Evolutionary conservation across 2,888 invertebrate species (phyloP), one percentile per base, ranked within the genome.

Genomic region (Glyphotaelius pellucidus): DNA sequence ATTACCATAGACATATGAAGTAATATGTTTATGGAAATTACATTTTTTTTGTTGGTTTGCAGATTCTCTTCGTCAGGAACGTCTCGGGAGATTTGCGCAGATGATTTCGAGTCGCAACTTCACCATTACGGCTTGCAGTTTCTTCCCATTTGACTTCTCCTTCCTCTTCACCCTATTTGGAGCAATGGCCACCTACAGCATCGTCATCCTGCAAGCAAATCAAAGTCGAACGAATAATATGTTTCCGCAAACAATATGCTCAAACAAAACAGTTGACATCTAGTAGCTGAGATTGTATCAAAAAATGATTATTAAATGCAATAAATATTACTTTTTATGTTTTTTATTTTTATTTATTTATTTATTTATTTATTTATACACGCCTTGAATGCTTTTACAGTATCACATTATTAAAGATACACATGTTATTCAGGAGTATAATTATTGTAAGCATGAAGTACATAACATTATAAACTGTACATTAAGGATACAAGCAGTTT

Each of bases 141-240:
- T 92, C 42, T 93, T 93, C 80, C 87, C 91, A 30, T 90, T 93
- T n/a, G 93, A 93, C 87, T 93, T 86, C 52, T 89, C 92, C 2
- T 91, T 93, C 32, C 83, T 92, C 12, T 92, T 90, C 84, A 90
- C 92, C n/a, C 42, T 93, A 35, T 81, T 93, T 7, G 92, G 93
- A 19, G 92, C 92, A 5, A 83, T 91, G 3, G 91, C 93, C 52
- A 91, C 93, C n/a, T 93, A 93, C 80, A 91, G 90, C 30, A 90
- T 93, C 11, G 91, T 93, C 42, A 85, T 93, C 15, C 67, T 93
- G n/a, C 93, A 93, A 84, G 90, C 91, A 4, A 92, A 85, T 42
- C 92, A 92, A 79, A 35, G 67, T 30, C 52, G 30, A 35, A 9
- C 86, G 35, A 90, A 90, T n/a, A 80, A 30, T 25, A n/a, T 30